phyloP scores from a whole-genome alignment of 2,797 vertebrate genomes.

The Leptodactylus fallax region DNA sequence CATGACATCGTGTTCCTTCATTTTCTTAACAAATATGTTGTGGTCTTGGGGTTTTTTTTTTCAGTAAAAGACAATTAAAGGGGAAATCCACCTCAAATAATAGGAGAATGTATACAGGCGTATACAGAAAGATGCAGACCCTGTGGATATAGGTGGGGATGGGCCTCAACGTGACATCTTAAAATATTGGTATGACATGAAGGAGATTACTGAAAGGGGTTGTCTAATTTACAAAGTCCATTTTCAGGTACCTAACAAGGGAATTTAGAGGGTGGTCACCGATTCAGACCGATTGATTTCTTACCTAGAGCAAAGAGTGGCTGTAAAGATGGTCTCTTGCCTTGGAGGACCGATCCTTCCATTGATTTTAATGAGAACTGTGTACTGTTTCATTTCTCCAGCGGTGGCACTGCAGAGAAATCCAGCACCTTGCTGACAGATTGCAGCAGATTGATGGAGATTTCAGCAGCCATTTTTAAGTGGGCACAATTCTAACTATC shows the following conservation, averaged over 20 bases:
- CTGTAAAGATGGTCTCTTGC: too few species aligned
- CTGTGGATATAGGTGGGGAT: background rate
- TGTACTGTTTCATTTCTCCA: background rate
- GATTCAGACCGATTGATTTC: too few species aligned
- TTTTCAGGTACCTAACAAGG: background rate
- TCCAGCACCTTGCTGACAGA: background rate
- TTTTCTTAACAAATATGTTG: background rate
- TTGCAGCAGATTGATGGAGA: background rate
- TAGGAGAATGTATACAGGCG: background rate
- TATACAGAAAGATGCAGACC: too few species aligned
- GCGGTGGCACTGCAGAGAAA: background rate
- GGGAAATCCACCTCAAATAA: background rate
- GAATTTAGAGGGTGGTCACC: background rate
- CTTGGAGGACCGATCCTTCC: background rate
- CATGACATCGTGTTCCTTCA: slow-evolving; percentile 19
- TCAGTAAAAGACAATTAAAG: background rate
- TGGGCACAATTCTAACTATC: too few species aligned
- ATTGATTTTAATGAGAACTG: background rate
- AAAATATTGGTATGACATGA: too few species aligned
- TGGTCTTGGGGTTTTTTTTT: background rate
- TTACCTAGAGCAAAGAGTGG: too few species aligned
- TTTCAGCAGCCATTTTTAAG: too few species aligned
- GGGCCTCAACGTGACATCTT: too few species aligned
- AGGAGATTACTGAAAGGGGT: too few species aligned
- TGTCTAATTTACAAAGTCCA: too few species aligned